Conservation (phyloP, 2,113 vertebrate genomes). For the Arenaria interpres region DNA sequence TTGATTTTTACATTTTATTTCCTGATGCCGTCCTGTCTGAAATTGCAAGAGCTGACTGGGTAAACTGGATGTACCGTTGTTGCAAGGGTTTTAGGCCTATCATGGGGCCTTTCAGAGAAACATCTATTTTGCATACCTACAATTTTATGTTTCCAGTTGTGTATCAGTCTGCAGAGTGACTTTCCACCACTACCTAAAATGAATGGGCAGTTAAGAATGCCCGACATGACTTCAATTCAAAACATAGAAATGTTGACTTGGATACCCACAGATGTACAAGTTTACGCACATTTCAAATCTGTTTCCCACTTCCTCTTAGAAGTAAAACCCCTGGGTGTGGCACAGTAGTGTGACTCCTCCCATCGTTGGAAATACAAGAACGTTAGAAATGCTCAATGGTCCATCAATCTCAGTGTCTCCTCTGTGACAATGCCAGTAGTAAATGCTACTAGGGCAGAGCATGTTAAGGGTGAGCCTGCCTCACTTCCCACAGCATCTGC, state of each 20-base stretch:
- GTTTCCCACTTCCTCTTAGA: too few species aligned
- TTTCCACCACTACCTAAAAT: not conserved
- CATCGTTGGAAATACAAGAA: not conserved
- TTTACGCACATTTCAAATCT: not conserved
- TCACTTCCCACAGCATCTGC: not conserved
- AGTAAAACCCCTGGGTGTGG: not conserved
- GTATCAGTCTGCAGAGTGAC: not conserved
- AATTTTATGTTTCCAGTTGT: not conserved
- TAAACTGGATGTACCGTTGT: not conserved
- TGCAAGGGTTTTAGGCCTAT: not conserved
- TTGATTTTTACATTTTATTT: not conserved
- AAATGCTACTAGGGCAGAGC: not conserved
- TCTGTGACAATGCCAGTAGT: not conserved
- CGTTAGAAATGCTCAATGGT: not conserved
- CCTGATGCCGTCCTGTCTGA: not conserved
- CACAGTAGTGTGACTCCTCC: not conserved
- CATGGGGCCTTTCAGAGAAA: not conserved
- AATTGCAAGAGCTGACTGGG: not conserved
- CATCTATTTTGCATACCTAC: too few species aligned
- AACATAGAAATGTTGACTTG: not conserved
- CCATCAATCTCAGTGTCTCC: not conserved
- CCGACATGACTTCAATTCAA: not conserved
- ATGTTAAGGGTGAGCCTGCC: not conserved
- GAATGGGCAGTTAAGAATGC: not conserved
- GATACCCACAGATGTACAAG: too few species aligned